These are phyloP conservation scores for Tiliqua scincoides DNA, from an alignment of 2,113 vertebrate genomes.

Conservation along the genomic window DNA sequence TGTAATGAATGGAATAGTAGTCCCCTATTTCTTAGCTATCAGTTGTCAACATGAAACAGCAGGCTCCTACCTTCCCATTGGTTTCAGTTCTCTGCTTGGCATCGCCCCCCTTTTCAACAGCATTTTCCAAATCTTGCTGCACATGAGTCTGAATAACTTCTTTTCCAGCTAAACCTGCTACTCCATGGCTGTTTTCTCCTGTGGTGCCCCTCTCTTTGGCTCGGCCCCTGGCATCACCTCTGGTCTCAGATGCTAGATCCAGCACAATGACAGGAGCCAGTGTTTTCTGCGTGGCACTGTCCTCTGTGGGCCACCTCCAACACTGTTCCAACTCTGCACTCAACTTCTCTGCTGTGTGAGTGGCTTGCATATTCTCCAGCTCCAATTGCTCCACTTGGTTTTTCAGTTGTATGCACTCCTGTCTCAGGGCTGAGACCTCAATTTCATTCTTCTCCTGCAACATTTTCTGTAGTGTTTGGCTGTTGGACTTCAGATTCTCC, in stretches of 20 bases:
- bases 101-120: not conserved
- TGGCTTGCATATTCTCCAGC: not conserved
- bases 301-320: not conserved
- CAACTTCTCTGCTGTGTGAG: conserved; percentile 4
- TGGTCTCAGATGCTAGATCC: no score
- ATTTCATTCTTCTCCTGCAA: not conserved
- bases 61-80: conserved; percentile 10
- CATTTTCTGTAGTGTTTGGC: conserved; percentile 4
- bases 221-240: not conserved
- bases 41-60: not conserved
- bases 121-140: not conserved
- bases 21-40: not conserved
- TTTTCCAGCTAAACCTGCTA: not conserved
- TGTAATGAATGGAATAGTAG: no score
- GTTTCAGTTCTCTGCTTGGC: not conserved
- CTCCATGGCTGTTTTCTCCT: not conserved
- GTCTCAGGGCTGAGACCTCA: not conserved
- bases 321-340: conserved; percentile 18
- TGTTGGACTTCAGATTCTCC: conserved; percentile 35
- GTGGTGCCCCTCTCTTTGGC: not conserved
- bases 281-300: not conserved
- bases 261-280: not conserved
- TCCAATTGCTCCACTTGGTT: not conserved
- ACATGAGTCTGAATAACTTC: not conserved
- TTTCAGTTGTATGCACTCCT: not conserved